A percentile compares a stretch with the other conserved stretches of the same genome.
These are phyloP conservation scores for Taeniopygia guttata DNA, from an alignment of 2,797 vertebrate genomes.

Conservation along the genomic window DNA sequence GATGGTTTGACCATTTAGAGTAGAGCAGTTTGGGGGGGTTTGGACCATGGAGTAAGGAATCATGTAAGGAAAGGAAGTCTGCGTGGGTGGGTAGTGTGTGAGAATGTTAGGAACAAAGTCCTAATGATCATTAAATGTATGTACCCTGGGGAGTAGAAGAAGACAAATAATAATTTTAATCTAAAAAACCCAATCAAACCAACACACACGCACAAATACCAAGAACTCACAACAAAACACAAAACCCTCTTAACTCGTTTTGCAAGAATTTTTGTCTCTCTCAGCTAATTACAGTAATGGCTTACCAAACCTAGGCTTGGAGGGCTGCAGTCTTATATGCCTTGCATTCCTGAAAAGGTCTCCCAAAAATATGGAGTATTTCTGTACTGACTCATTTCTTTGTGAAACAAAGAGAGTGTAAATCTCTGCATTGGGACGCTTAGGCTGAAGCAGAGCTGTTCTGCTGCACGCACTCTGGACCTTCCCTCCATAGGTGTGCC, in stretches of 20 bases:
- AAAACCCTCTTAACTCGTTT: accelerated
- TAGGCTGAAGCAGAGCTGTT: not conserved
- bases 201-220: not conserved
- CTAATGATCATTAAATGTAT: not conserved
- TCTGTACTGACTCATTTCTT: not conserved
- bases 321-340: not conserved
- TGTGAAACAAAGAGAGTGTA: not conserved
- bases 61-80: accelerated
- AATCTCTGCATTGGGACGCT: not conserved
- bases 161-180: not conserved
- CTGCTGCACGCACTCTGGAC: accelerated
- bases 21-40: not conserved
- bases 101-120: not conserved
- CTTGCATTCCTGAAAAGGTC: not conserved
- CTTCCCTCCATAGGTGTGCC: accelerated
- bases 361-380: not conserved
- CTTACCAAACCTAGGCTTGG: not conserved
- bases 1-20: not conserved
- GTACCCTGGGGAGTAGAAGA: not conserved
- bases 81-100: too few relatives aligned
- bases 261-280: not conserved
- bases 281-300: not conserved
- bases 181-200: not conserved
- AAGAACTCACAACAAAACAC: not conserved
- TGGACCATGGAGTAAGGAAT: not conserved